Evolutionary conservation across 2,113 vertebrate genomes (phyloP), one percentile per base, ranked within the genome.

Genomic region (Triplophysa tibetana): DNA sequence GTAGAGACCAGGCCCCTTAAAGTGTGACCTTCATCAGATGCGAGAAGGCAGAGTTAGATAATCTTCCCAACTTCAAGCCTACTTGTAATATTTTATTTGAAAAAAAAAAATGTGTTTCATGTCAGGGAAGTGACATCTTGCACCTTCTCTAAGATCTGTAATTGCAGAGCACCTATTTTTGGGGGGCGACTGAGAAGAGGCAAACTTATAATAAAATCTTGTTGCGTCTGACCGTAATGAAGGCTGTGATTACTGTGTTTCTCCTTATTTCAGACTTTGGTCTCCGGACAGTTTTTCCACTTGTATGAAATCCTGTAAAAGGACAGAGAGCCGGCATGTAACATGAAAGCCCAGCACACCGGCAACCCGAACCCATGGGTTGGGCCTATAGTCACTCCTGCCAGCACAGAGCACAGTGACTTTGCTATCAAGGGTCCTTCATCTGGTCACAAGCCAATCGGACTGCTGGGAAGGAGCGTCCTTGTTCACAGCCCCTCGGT

Each of bases 381-480:
- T 64, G 29, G 14, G 26, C 52, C 65, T 8, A 12, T 60, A 41
- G 19, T 62, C 73, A 54, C 50, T 66, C 45, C 67, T 65, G 60
- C 78, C 84, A 63, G 11, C 75, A 86, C 90, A 86, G 84, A 86
- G 77, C 87, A 81, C 84, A 83, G 38, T 89, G 90, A 92, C 91
- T 91, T 91, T 92, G 90, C 90, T 92, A 89, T 93, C 90, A 87
- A 90, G 89, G 92, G 88, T 89, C 90, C 87, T 82, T 90, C 81
- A 88, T 87, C 87, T 86, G 88, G 84, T 92, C 82, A 89, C 90
- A 92, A 93, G 88, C 90, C 89, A 92, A 90, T 88, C 90, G 88
- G 91, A 90, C 91, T 91, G 90, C 76, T 38, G 89, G 91, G 91
- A 91, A 89, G 89, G 85, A 74, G 83, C 89, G 91, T 92, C 89